Base-by-base conservation (phyloP, 2,113 vertebrate genomes). In the Gasterosteus aculeatus region DNA sequence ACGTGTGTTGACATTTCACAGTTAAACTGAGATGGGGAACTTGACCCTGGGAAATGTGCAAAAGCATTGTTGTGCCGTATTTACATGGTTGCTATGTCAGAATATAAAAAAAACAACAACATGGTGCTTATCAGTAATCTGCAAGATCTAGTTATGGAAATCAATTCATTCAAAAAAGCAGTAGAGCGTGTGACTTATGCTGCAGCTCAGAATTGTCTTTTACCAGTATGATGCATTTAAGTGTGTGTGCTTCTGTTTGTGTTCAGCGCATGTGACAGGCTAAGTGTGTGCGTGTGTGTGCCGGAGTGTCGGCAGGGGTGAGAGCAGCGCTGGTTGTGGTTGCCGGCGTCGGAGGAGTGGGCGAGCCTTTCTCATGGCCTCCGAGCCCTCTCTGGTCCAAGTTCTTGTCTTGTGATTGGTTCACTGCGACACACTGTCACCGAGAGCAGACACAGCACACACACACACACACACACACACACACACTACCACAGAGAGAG, bases 291-390 rank as follows among this genome's bases (percentile, higher is more conserved):
- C 86, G 84, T 42, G 46, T 47, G 54, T 57, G 56, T 57, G 29
- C 31, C 59, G 8, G 85, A 86, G 82, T 71, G 86, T 85, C 76
- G 67, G 66, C 87, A 70, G 71, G 86, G 91, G 85, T 83, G 84
- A 92, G 86, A 87, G 83, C 81, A 91, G 88, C 83, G 72, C 78
- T 88, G 86, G 80, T 79, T 77, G 70, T 6, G 81, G 75, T 83
- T 86, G 80, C 73, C 81, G 82, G 75, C 80, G 90, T 74, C 11
- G 59, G 68, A 66, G 84, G 70, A 84, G 72, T 73, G 88, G 88
- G 41, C 72, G 69, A 89, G 81, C 83, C 81, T 88, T 93, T 94
- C 93, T 94, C 92, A 94, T 94, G 92, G 92, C 93, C 93, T 85
- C 86, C 75, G 62, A 90, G 91, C 85, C 88, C 62, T 81, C 83